Base-by-base conservation (phyloP, 1,140 invertebrate genomes). In the Apis dorsata region DNA sequence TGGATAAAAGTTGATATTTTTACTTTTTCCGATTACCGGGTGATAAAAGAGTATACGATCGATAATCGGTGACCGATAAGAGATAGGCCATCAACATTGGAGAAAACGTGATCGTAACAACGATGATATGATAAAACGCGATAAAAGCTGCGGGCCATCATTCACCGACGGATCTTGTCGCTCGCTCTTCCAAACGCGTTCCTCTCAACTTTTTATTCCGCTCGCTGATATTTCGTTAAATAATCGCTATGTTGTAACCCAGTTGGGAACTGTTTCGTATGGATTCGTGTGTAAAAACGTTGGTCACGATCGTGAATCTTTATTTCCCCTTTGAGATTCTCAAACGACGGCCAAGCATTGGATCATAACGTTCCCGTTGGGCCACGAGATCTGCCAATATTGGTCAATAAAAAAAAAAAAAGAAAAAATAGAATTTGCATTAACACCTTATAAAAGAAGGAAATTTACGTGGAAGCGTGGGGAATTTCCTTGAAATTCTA, bases 41-140 rank as follows among this genome's bases (percentile, higher is more conserved):
- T 28, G 49, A 70, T 34, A 51, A 65, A 65, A 28, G 21, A 17
- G 17, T 8, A 19, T 21, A 12, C 63, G 13, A 80, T 80, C 70
- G 79, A 80, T 68, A 24, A 9, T 34, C 2, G n/a, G 34, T 66
- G 3, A 66, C 34, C 28, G 76, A 68, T 73, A 73, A 49, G 59
- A 80, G 55, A 72, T 44, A 49, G 51, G 51, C 60, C 21, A 65
- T 80, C 70, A 63, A 55, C 17, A 11, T 5, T 44, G 49, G 10
- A n/a, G 21, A 57, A 8, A 62, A 28, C n/a, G 68, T 65, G 44
- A 80, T 73, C 59, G 24, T 44, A 15, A 0, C 17, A 28, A 34
- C 28, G 69, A 72, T 13, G 24, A 44, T 24, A 24, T 59, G 68
- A 71, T 79, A 71, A 79, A 80, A 74, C 79, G 60, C 19, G 79